Conservation (phyloP, 1,140 invertebrate species). For the Thaumetopoea pityocampa region DNA sequence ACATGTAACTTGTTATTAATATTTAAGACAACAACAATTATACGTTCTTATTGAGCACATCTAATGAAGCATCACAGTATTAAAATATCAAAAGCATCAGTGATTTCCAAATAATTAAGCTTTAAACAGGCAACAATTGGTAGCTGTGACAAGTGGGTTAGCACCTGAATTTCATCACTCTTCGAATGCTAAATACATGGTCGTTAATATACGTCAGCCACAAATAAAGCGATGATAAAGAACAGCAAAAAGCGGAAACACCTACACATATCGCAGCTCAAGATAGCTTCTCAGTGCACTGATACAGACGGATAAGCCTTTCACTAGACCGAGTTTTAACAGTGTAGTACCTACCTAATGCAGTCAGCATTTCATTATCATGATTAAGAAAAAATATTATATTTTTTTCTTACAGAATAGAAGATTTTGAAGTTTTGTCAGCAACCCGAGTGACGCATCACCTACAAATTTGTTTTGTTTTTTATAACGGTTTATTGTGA, state of each 20-base stretch:
- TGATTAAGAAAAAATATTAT: no score
- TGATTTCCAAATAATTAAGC: conserved; percentile 18
- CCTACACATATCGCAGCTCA: no score
- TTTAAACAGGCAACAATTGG: conserved; percentile 6
- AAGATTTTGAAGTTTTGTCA: no score
- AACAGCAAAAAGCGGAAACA: not conserved
- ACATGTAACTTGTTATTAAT: no score
- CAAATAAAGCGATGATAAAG: not conserved
- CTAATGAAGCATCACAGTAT: not conserved
- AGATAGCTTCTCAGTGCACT: no score
- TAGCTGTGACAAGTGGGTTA: conserved; percentile 19
- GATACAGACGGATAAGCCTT: not conserved
- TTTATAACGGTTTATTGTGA: no score
- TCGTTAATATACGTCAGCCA: conserved; percentile 29
- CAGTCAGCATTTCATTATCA: no score
- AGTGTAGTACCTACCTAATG: no score
- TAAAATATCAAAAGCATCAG: conserved; percentile 14
- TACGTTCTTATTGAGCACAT: not conserved
- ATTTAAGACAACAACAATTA: conserved; percentile 1
- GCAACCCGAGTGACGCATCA: no score
- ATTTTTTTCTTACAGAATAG: no score
- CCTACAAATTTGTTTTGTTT: no score
- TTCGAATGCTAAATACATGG: conserved; percentile 21
- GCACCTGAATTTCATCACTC: conserved; percentile 23
- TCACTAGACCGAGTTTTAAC: conserved; percentile 5